Conservation (phyloP, 2,113 vertebrate species). For the Scomber scombrus region DNA sequence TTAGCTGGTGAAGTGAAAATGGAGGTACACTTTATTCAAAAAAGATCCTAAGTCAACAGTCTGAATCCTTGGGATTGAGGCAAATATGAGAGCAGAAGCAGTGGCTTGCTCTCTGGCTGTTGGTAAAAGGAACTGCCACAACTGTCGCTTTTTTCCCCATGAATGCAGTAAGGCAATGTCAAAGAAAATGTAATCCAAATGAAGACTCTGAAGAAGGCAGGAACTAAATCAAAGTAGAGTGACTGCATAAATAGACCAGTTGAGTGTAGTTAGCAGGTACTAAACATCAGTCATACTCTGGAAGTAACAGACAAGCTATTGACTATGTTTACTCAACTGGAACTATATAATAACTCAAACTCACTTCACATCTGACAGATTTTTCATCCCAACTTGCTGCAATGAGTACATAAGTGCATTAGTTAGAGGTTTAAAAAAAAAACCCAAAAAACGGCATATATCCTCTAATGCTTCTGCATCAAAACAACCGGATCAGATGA, state of each 20-base stretch:
- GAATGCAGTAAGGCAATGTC: constrained; percentile 39
- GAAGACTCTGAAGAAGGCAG: constrained; percentile 34
- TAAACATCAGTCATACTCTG: constrained; percentile 43
- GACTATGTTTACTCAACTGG: constrained; percentile 33
- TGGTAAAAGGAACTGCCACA: constrained; percentile 36
- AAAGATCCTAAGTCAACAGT: constrained; percentile 47
- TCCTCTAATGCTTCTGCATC: not conserved
- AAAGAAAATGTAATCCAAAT: constrained; percentile 38
- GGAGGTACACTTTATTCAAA: constrained; percentile 43
- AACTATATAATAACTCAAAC: constrained; percentile 39
- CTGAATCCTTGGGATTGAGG: constrained; percentile 29
- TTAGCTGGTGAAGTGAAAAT: constrained; percentile 24
- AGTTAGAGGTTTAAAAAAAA: not conserved
- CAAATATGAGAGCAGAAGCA: constrained; percentile 33
- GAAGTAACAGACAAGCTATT: constrained; percentile 32
- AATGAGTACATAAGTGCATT: constrained; percentile 1
- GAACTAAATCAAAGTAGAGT: constrained; percentile 44
- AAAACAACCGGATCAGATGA: not conserved
- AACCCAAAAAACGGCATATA: not conserved
- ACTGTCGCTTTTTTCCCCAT: constrained; percentile 13
- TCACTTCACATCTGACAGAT: constrained; percentile 8
- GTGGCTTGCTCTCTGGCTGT: constrained; percentile 34
- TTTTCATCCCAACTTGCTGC: constrained; percentile 3
- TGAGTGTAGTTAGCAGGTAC: constrained; percentile 43
- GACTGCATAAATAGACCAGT: constrained; percentile 40